Evolutionary conservation across 2,797 vertebrate species (phyloP).

Genomic region (Falco biarmicus): DNA sequence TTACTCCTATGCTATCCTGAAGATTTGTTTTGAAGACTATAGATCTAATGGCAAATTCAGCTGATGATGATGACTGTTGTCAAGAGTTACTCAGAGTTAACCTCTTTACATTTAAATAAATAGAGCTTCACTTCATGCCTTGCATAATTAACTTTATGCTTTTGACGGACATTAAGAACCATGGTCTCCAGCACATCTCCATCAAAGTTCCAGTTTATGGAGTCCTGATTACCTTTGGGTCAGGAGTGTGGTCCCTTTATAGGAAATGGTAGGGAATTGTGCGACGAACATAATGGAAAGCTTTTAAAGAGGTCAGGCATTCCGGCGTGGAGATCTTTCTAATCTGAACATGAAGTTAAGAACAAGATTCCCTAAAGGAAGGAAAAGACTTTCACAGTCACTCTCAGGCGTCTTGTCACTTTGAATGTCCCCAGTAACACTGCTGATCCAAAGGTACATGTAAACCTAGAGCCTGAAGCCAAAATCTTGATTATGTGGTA

Average conservation of each 20-base stretch:
- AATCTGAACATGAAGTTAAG: neutral
- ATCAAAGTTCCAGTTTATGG: neutral
- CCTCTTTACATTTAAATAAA: conserved; percentile 7
- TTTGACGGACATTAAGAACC: neutral
- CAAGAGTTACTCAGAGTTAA: conserved; percentile 9
- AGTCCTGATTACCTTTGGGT: neutral
- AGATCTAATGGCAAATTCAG: neutral
- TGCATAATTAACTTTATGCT: neutral
- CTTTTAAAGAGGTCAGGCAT: neutral
- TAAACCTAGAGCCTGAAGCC: neutral
- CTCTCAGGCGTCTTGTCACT: neutral
- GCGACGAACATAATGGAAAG: neutral
- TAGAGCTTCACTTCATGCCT: neutral
- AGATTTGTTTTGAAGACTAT: neutral
- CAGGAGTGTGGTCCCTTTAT: neutral
- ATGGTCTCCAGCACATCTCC: neutral
- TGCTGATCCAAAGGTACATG: neutral
- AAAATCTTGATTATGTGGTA: neutral
- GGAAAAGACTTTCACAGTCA: neutral
- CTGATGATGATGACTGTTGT: neutral
- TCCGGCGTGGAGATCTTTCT: neutral
- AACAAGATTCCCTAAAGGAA: neutral
- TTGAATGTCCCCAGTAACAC: neutral
- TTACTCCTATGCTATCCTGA: neutral
- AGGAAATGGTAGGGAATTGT: neutral